Evolutionary conservation across 2,797 vertebrate genomes (phyloP), one percentile per base, ranked within the genome.

Genomic region (Bucorvus abyssinicus): DNA sequence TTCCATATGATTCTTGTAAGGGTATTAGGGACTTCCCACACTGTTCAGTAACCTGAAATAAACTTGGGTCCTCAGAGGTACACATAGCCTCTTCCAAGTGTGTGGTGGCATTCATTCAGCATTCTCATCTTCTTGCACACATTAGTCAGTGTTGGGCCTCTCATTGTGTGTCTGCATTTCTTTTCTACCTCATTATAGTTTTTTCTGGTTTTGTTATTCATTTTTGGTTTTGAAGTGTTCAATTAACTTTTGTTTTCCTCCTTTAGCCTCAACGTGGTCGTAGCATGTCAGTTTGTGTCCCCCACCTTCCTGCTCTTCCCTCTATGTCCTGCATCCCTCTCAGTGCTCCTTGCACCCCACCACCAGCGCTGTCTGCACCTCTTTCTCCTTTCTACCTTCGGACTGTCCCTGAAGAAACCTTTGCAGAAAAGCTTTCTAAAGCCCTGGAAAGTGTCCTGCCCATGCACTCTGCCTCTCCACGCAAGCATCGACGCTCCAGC

Each of bases 281-380:
- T 99, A 99, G 99, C 99, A 99, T 99, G 99, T 99, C 98, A 77
- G 97, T 99, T 98, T 99, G 99, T 98, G 98, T 99, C 80, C 98
- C 99, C 97, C 98, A 98, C 97, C 98, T 98, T 97, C 98, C 98
- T 97, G 98, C 98, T 97, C 97, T 98, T 97, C 94, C 98, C 61
- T 96, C 96, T 98, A 86, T 97, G 96, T 98, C 98, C 94, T 89
- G 98, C 98, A 97, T 97, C 98, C 98, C 95, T 98, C 98, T 98
- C 98, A 99, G 98, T 97, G 98, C 98, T 98, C 98, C 99, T 98
- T 98, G 98, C 93, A 98, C 98, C 97, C 93, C 97, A 97, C 97
- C 98, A 97, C 96, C 97, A 97, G 97, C 96, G 90, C 96, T 97
- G 95, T 98, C 97, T 97, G 95, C 97, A 97, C 97, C 98, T 97